A percentile compares a stretch with the other conserved stretches of the same genome.
Evolutionary conservation across 1,140 invertebrate species (phyloP).

Genomic region (Apis florea): DNA sequence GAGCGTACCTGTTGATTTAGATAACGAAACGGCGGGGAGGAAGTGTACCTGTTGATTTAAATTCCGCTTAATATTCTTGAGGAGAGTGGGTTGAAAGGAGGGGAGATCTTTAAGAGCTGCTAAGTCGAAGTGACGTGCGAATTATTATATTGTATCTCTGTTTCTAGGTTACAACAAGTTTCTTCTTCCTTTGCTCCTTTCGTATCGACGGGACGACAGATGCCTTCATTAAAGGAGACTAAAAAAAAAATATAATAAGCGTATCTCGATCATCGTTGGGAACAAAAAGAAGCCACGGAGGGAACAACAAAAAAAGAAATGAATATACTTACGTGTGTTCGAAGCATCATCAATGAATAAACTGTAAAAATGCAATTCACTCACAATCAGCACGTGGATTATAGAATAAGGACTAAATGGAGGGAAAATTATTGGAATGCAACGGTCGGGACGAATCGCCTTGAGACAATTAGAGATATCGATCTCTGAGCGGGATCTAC

Average conservation of each 20-base stretch:
- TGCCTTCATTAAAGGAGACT: constrained; percentile 66
- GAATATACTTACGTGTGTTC: not conserved
- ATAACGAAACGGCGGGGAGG: not conserved
- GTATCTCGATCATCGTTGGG: not conserved
- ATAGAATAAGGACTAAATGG: not conserved
- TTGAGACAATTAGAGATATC: constrained; percentile 66
- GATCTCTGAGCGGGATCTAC: constrained; percentile 56
- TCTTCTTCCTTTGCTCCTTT: not conserved
- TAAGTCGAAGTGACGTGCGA: no score
- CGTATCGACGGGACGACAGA: constrained; percentile 53
- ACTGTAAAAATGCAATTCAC: no score
- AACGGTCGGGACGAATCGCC: constrained; percentile 58
- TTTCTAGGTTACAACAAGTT: not conserved
- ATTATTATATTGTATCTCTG: not conserved
- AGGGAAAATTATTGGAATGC: constrained; percentile 27
- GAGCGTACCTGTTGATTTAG: constrained; percentile 40
- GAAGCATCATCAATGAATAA: no score
- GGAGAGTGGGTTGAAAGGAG: not conserved
- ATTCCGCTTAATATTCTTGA: not conserved
- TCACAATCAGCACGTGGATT: not conserved
- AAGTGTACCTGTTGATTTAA: constrained; percentile 28
- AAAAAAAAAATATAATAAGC: constrained; percentile 41
- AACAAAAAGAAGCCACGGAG: not conserved
- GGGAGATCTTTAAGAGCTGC: not conserved
- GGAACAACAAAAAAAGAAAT: constrained; percentile 21